These are phyloP conservation scores for Cosmia pyralina DNA, from an alignment of 2,888 invertebrate genomes.

Conservation along the genomic window DNA sequence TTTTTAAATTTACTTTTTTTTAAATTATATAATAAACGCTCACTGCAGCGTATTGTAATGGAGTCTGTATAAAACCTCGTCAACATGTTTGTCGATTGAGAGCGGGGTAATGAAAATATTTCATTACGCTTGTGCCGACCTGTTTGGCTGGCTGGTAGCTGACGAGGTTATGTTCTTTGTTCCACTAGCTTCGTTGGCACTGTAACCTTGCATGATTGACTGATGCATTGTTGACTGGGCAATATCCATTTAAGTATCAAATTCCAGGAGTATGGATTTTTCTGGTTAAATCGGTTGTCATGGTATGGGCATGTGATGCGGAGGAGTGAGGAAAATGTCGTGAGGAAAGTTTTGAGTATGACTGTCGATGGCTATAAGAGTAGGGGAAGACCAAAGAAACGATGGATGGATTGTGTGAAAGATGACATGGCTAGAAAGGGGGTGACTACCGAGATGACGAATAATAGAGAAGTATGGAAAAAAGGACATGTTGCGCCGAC, in stretches of 20 bases:
- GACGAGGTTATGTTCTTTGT: constrained; percentile 72
- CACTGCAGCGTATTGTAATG: constrained; percentile 16
- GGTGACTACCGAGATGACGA: too few species aligned
- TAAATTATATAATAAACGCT: background rate
- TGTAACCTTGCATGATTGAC: too few species aligned
- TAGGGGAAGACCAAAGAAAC: too few species aligned
- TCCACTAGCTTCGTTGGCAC: constrained; percentile 42
- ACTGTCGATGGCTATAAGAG: too few species aligned
- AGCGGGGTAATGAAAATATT: constrained; percentile 76
- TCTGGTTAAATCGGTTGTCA: background rate
- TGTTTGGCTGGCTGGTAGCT: constrained; percentile 63
- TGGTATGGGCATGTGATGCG: too few species aligned
- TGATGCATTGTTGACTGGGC: background rate
- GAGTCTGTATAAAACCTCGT: constrained; percentile 25
- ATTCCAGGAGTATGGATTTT: background rate
- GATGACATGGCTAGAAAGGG: too few species aligned
- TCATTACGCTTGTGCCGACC: constrained; percentile 67
- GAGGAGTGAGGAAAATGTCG: too few species aligned
- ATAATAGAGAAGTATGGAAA: too few species aligned
- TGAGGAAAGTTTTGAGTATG: too few species aligned
- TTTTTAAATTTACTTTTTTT: too few species aligned
- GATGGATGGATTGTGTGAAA: too few species aligned
- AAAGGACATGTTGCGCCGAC: too few species aligned
- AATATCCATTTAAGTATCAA: constrained; percentile 1
- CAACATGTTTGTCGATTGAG: constrained; percentile 45